Evolutionary conservation across 2,888 invertebrate genomes (phyloP), one percentile per base, ranked within the genome.

Genomic region (Nymphalis urticae): DNA sequence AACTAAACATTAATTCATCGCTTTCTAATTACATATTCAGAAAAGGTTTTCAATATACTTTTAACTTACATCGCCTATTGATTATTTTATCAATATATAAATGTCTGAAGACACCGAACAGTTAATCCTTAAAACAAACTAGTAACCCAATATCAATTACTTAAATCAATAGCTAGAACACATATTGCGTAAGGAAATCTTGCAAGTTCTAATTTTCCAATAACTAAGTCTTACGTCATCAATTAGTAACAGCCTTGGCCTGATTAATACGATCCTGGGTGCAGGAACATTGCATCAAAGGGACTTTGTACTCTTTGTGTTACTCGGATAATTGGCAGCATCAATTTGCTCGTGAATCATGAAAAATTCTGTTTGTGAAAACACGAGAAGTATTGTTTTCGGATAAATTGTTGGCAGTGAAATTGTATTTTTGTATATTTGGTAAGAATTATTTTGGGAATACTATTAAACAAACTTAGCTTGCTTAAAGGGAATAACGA

Each of bases 171-270:
- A n/a, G 16, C 50, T 17, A 50, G 50, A 21, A 51, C 19, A 8
- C 13, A 19, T 51, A 51, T 42, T 42, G 13, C 42, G 13, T 19
- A 9, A 51, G 21, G 51, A 51, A 51, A 50, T 50, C 50, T 19
- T 19, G 51, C 51, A 9, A 51, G 21, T 10, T 9, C 21, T 51
- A 21, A 51, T 51, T 51, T 51, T 51, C 51, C 51, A 21, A 51
- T 51, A 51, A 51, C 51, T 51, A 58, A 58, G 58, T 19, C 19
- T 42, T 42, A 58, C 42, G n/a, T n/a, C n/a, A 64, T 62, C 72
- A 64, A 69, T 72, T 72, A 69, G 58, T 62, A 32, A 48, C 32
- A 58, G 62, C 56, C 24, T 58, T 56, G 62, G 42, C 56, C 62
- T 62, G 56, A 58, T 62, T 67, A 67, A 62, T 62, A 56, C 56